Percentiles rank a stretch among this genome's conserved stretches.
phyloP scores from a whole-genome alignment of 2,113 vertebrate genomes.

The Pampusana beccarii region DNA sequence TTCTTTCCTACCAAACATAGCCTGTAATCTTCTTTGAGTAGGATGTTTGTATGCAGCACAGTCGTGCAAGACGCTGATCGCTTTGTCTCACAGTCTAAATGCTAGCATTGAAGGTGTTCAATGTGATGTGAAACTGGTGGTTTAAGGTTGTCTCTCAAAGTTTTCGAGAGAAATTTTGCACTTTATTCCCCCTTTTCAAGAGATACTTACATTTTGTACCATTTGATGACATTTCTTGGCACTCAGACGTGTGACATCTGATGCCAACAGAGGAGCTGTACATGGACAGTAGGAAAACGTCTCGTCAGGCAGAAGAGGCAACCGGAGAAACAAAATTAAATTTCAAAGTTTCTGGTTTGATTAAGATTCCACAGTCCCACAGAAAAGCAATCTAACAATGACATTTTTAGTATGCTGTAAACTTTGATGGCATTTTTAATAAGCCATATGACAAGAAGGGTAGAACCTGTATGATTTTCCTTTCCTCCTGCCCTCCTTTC shows the following conservation, averaged over 20 bases:
- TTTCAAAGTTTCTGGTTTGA: background rate
- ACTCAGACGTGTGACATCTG: background rate
- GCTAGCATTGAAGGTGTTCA: background rate
- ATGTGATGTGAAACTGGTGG: background rate
- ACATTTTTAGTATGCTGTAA: background rate
- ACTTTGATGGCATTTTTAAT: background rate
- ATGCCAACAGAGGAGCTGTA: background rate
- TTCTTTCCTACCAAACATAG: background rate
- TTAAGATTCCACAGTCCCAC: background rate
- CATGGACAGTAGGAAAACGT: background rate
- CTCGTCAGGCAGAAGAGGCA: background rate
- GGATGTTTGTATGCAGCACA: background rate
- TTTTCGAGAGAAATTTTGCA: background rate
- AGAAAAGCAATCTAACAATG: background rate
- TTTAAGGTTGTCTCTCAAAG: background rate
- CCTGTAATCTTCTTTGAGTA: background rate
- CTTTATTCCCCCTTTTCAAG: background rate
- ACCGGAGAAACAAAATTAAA: background rate
- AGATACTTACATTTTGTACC: background rate
- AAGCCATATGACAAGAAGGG: background rate
- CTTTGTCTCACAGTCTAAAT: background rate
- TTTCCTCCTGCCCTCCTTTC: background rate
- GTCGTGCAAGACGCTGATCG: background rate
- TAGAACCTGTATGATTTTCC: background rate
- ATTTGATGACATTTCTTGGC: background rate